A percentile compares a stretch with the other conserved stretches of the same genome.
phyloP scores from a whole-genome alignment of 2,113 vertebrate genomes.

The Malurus alboscapulatus region DNA sequence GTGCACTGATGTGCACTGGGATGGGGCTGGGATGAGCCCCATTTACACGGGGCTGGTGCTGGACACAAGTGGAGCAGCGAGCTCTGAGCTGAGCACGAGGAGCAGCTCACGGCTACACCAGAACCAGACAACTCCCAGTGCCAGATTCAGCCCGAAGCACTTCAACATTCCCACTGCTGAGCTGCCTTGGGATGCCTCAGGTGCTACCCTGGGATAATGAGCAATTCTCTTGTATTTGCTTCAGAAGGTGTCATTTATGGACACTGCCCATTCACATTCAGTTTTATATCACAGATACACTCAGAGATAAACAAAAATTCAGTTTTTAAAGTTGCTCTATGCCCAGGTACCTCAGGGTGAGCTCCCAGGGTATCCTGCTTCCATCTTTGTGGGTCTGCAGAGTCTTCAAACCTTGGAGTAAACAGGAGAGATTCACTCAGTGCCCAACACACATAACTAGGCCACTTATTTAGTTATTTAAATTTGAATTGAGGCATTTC shows the following conservation, averaged over 20 bases:
- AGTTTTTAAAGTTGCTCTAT: not conserved
- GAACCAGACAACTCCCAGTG: not conserved
- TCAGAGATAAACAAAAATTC: not conserved
- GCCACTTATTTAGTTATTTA: not conserved
- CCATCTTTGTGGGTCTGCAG: not conserved
- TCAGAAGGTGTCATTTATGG: not conserved
- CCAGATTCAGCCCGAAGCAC: rapidly evolving
- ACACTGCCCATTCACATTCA: not conserved
- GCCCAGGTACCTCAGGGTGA: not conserved
- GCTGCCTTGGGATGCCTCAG: not conserved
- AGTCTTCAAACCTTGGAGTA: not conserved
- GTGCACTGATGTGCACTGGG: not conserved
- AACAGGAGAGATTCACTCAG: not conserved
- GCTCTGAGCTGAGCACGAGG: not conserved
- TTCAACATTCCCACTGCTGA: not conserved
- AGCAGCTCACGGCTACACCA: not conserved
- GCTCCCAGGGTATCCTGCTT: not conserved
- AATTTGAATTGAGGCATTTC: not conserved
- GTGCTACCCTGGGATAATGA: not conserved
- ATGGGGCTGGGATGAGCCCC: no score
- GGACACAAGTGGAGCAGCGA: not conserved
- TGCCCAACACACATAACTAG: not conserved
- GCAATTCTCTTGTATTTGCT: not conserved
- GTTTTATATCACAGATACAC: not conserved
- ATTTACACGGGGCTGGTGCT: not conserved